phyloP scores from a whole-genome alignment of 2,113 vertebrate genomes.

The Pollachius pollachius region DNA sequence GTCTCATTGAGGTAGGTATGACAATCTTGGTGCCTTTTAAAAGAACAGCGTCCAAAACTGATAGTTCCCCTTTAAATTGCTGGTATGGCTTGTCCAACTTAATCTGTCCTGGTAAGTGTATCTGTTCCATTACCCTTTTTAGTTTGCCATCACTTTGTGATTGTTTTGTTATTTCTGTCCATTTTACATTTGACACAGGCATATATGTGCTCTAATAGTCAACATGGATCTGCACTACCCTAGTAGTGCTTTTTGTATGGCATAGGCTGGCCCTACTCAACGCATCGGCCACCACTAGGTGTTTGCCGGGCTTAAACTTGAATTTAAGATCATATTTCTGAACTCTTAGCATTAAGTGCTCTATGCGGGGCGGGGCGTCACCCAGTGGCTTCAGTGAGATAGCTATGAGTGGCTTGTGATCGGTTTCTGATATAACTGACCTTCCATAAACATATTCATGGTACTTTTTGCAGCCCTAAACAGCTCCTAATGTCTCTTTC shows the following conservation, averaged over 20 bases:
- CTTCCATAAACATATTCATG: neutral
- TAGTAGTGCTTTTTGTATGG: neutral
- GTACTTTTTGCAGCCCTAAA: neutral
- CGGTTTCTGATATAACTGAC: neutral
- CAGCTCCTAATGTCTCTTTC: neutral
- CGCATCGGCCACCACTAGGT: conserved; percentile 3
- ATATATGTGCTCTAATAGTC: no score
- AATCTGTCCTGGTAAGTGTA: no score
- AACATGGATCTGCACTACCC: neutral
- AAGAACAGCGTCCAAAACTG: no score
- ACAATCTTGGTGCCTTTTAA: no score
- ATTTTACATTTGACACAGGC: no score
- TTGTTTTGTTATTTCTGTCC: no score
- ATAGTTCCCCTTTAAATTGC: no score
- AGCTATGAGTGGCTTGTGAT: neutral
- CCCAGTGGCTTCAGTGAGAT: neutral
- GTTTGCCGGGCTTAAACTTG: conserved; percentile 19
- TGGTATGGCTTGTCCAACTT: no score
- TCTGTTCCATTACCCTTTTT: no score
- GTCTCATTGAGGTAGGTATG: no score
- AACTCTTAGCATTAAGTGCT: conserved; percentile 19
- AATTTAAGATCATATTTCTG: conserved; percentile 28
- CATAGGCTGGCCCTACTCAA: neutral
- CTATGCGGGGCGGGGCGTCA: conserved; percentile 1
- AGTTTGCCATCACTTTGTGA: no score